Base-by-base conservation (phyloP, 2,888 invertebrate genomes). In the Pecten maximus region DNA sequence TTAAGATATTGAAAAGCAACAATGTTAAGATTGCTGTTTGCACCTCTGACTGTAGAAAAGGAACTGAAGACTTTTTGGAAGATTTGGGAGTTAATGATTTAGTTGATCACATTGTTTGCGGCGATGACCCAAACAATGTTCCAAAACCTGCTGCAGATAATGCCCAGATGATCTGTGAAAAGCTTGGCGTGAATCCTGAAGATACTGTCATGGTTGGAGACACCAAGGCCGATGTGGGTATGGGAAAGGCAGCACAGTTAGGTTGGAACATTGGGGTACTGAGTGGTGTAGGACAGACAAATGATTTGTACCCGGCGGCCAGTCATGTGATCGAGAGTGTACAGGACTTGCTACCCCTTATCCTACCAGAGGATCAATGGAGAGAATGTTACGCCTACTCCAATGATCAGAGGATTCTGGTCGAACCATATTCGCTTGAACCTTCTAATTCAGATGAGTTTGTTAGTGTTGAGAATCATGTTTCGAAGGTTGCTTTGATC, bases 141-240 rank as follows among this genome's bases (percentile, higher is more conserved):
- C 97, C 97, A 6, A 97, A 97, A 93, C 97, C 97, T 28, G 94
- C 95, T 89, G 97, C 97, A 0, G 95, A 96, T 93, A 97, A 97
- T 91, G 97, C 97, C 0, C 94, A 96, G 91, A 94, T 95, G 90
- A 96, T 96, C 88, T 96, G 96, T 89, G 92, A 93, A 6, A 90
- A 94, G 74, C 93, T 96, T n/a, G 94, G 94, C 4, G 94, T 96
- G 0, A 93, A 94, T 90, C 95, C 96, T 0, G 89, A 93, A 16
- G 93, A 96, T 39, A 93, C 97, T 2, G 95, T 96, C 15, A 97
- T 97, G 97, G 97, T 97, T 8, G 97, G 97, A 2, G 97, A 97
- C 93, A 97, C 97, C 10, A 94, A 96, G 86, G 97, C 97, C 0
- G 97, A 97, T 93, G 96, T 97, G 91, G 96, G 96, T 48, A 97